Evolutionary conservation across 2,888 invertebrate species (phyloP).

Genomic region (Chymomyza amoena): DNA sequence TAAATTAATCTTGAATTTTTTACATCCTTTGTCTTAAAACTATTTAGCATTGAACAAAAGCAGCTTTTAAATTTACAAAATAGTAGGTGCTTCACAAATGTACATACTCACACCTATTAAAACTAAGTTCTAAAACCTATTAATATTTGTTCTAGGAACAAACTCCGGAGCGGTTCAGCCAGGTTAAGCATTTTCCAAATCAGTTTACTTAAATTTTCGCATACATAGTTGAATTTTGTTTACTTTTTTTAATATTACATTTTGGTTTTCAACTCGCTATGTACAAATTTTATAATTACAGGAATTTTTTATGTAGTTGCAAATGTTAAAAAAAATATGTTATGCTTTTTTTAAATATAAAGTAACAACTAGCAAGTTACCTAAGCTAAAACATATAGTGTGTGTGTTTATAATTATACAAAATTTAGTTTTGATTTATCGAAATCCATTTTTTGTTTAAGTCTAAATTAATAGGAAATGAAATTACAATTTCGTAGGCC

Average conservation of each 20-base stretch:
- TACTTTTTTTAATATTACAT: not conserved
- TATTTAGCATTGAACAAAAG: too few relatives aligned
- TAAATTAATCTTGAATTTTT: too few relatives aligned
- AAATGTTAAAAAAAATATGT: not conserved
- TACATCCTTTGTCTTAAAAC: too few relatives aligned
- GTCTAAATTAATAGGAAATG: conserved; percentile 62
- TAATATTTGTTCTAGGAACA: too few relatives aligned
- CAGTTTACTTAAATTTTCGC: not conserved
- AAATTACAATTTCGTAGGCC: conserved; percentile 65
- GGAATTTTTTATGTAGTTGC: conserved; percentile 26
- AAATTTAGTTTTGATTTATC: conserved; percentile 18
- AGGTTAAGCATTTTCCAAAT: not conserved
- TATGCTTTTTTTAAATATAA: not conserved
- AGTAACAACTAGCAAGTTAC: not conserved
- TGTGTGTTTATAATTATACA: not conserved
- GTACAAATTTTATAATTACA: conserved; percentile 65
- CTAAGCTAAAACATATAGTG: not conserved
- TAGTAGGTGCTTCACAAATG: too few relatives aligned
- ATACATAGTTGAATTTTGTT: not conserved
- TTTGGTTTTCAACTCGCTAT: conserved; percentile 33
- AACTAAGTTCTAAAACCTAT: too few relatives aligned
- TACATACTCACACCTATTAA: too few relatives aligned
- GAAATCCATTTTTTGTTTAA: conserved; percentile 16
- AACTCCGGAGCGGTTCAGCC: too few relatives aligned
- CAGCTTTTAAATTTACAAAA: too few relatives aligned